These are phyloP conservation scores for Myotis davidii DNA, from an alignment of 2,113 vertebrate genomes.

Conservation along the genomic window DNA sequence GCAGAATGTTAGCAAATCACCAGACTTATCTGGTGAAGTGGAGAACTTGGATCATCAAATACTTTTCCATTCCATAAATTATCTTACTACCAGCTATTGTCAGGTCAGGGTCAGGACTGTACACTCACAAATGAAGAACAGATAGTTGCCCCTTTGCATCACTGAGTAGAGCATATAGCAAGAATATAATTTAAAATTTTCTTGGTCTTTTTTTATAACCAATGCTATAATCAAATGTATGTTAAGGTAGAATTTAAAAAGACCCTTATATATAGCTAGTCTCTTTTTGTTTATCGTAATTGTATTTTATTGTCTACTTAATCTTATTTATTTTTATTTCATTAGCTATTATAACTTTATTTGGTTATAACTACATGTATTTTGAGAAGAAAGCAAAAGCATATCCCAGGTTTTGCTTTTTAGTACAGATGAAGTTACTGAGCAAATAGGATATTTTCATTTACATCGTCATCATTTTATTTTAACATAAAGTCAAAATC, in stretches of 20 bases:
- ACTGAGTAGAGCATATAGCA: background rate
- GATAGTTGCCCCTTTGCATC: background rate
- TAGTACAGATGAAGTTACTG: background rate
- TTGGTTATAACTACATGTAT: background rate
- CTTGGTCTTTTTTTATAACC: background rate
- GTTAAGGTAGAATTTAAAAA: background rate
- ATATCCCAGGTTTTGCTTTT: background rate
- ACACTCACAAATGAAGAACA: background rate
- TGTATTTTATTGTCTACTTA: background rate
- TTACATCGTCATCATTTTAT: background rate
- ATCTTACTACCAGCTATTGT: background rate
- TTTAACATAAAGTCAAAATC: background rate
- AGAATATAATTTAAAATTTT: background rate
- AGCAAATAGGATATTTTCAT: background rate
- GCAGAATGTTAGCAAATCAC: background rate
- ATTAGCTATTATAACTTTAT: background rate
- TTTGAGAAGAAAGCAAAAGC: slow-evolving; percentile 12
- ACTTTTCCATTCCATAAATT: background rate
- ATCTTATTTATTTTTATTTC: background rate
- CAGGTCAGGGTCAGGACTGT: background rate
- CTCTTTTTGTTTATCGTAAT: background rate
- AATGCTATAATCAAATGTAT: background rate
- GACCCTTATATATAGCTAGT: background rate
- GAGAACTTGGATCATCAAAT: background rate
- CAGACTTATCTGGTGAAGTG: background rate